Evolutionary conservation across 2,113 vertebrate genomes (phyloP), one percentile per base, ranked within the genome.

Genomic region (Neogale vison): DNA sequence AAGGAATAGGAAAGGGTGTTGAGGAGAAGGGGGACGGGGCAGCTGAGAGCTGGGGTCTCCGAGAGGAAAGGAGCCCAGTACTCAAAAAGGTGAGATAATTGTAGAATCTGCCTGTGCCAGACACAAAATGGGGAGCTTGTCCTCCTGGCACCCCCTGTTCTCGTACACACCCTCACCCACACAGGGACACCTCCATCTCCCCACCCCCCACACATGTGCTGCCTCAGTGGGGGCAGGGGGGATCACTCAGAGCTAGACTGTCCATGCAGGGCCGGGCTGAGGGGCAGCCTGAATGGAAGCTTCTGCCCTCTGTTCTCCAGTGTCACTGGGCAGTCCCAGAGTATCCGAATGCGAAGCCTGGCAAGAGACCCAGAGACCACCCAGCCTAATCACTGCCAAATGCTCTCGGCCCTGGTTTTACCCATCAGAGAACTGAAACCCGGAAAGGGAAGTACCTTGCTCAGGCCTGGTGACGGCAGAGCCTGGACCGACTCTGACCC

Each of bases 131-230:
- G 74, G 52, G 9, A 26, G 11, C 63, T 31, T 39, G 59, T 87
- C 39, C 55, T 84, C 31, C 36, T 45, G 21, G 3, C 31, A 72
- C 6, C 15, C 31, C 17, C 15, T 52, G 6, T 7, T 7, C 42
- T 55, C 57, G 36, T 12, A 10, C 23, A 9, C 63, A 45, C 26
- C 1, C 31, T 2, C 18, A 17, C 18, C 10, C 29, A 2, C 42
- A 52, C 50, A 61, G 1, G 3, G 31, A 1, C 76, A n/a, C 89
- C n/a, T n/a, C n/a, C 63, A 42, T 1, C 0, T 11, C 29, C 21
- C 31, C 57, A 67, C 11, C 10, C 39, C 42, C 67, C 67, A 15
- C n/a, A 10, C 18, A 31, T 1, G 0, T 0, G 0, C 6, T 1
- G 13, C 5, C 36, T 29, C 50, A 1, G 42, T 15, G 15, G 42